Evolutionary conservation across 2,113 vertebrate species (phyloP), one percentile per base, ranked within the genome.

Genomic region (Mastomys coucha): DNA sequence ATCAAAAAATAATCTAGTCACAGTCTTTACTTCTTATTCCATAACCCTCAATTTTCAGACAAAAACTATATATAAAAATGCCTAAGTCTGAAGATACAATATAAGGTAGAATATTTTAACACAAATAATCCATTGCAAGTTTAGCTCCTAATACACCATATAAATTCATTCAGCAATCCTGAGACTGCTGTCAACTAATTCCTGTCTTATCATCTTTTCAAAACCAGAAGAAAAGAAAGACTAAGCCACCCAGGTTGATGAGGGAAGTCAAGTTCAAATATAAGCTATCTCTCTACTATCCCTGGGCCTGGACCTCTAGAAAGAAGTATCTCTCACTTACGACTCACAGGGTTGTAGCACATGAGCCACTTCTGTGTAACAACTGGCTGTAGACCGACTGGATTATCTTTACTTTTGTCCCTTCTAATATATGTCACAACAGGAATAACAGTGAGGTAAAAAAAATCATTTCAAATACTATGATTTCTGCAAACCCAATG

Each of bases 1-100:
- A 2, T 63, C 1, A 77, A 88, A 16, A 92, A 96, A 39, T 36
- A 96, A 77, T 24, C 16, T 78, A 53, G 12, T 89, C 13, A 87
- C 14, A 81, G 45, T 85, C 45, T 19, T 78, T 65, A 39, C 31
- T 69, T 81, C 92, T 69, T 13, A 26, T n/a, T 31, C 53, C 19
- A 20, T 9, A 42, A 84, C 28, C 22, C 81, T 75, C 45, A n/a
- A 33, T 88, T 91, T 17, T 36, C 45, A 95, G 39, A 88, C 24
- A 89, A 84, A 93, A 95, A 49, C 2, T 49, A 78, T 80, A 91
- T 70, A 36, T 91, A 80, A 70, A 39, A 81, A 86, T 93, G 51
- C 24, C 13, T 20, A 39, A 53, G 28, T 63, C 39, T 88, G n/a
- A 92, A 70, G 76, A 77, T 81, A 16, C 28, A 72, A 39, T 16